Evolutionary conservation across 2,888 invertebrate species (phyloP).

Genomic region (Chrysolina oricalcia): DNA sequence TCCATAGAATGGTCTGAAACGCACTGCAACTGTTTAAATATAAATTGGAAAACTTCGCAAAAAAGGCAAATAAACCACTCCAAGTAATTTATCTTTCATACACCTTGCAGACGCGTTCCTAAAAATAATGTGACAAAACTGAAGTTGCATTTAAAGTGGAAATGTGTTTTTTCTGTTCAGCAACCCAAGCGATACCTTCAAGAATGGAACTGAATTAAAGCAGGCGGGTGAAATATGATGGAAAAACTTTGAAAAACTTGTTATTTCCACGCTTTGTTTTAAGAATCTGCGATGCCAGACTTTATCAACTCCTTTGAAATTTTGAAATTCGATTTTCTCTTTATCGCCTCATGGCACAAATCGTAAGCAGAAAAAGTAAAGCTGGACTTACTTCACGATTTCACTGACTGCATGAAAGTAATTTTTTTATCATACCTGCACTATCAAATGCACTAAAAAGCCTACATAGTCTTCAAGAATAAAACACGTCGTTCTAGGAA

Average conservation of each 20-base stretch:
- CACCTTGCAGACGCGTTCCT: constrained; percentile 16
- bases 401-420: too few species aligned
- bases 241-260: constrained; percentile 64
- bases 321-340: constrained; percentile 70
- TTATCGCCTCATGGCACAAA: constrained; percentile 69
- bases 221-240: constrained; percentile 63
- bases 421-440: too few species aligned
- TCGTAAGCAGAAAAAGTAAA: constrained; percentile 52
- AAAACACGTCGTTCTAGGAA: too few species aligned
- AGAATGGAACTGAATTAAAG: constrained; percentile 62
- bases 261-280: constrained; percentile 63
- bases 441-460: too few species aligned
- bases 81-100: constrained; percentile 34
- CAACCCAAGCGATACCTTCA: constrained; percentile 56
- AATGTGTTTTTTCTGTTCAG: constrained; percentile 61
- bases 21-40: constrained; percentile 12
- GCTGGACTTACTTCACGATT: too few species aligned
- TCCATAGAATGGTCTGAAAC: not conserved
- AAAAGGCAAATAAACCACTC: constrained; percentile 26
- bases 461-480: too few species aligned
- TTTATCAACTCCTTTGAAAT: constrained; percentile 67
- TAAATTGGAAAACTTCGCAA: constrained; percentile 36
- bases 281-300: constrained; percentile 53
- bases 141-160: constrained; percentile 45
- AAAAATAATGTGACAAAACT: constrained; percentile 45